A percentile compares a stretch with the other conserved stretches of the same genome.
phyloP scores from a whole-genome alignment of 2,888 invertebrate genomes.

The Stictocephala bisonia region DNA sequence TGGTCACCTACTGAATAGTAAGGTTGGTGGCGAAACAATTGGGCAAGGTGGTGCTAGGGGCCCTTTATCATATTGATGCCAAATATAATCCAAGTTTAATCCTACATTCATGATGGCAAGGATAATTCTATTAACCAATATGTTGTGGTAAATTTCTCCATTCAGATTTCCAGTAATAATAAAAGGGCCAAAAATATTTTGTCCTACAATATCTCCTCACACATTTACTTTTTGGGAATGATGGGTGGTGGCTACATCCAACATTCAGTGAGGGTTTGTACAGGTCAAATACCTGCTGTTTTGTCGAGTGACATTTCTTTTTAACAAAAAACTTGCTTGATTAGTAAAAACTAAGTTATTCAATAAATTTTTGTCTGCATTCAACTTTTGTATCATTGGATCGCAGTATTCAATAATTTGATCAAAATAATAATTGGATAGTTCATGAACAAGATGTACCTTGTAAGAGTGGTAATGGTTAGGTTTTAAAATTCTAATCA shows the following conservation, averaged over 20 bases:
- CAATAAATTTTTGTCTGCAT: not conserved
- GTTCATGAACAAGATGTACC: not conserved
- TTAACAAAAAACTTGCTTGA: slow-evolving; percentile 29
- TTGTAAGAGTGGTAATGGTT: not conserved
- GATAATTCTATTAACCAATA: too few species aligned
- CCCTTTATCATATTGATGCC: too few species aligned
- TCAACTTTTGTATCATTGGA: not conserved
- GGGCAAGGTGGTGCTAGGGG: too few species aligned
- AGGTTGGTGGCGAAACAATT: too few species aligned
- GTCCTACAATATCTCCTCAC: too few species aligned
- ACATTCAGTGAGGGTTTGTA: not conserved
- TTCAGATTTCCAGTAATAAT: too few species aligned
- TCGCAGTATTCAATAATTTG: not conserved
- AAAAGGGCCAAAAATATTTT: too few species aligned
- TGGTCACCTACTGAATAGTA: too few species aligned
- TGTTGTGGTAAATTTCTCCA: too few species aligned
- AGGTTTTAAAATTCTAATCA: not conserved
- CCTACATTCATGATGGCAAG: too few species aligned
- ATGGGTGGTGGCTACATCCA: slow-evolving; percentile 34
- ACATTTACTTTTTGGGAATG: slow-evolving; percentile 44
- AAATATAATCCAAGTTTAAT: too few species aligned
- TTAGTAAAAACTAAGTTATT: too few species aligned
- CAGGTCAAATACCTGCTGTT: slow-evolving; percentile 37
- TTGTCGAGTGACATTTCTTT: slow-evolving; percentile 33
- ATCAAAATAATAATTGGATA: not conserved